Conservation (phyloP, 2,888 invertebrate genomes). For the Oscheius onirici region DNA sequence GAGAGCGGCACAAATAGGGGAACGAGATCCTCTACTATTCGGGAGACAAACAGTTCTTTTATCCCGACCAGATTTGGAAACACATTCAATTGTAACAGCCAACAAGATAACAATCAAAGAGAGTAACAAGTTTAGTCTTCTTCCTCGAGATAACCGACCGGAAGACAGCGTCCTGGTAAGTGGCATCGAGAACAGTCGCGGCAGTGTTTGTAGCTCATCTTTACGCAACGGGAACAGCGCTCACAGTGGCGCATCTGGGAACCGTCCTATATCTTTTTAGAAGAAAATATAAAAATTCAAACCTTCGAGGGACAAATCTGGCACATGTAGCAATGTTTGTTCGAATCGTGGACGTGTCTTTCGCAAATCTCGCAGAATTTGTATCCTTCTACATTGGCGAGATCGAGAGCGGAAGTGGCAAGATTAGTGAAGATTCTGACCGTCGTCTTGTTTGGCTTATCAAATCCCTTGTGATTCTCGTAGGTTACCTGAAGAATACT, state of each 20-base stretch:
- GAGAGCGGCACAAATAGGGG: not conserved
- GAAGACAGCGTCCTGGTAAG: constrained; percentile 45
- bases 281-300: not conserved
- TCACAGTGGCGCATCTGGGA: constrained; percentile 58
- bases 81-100: constrained; percentile 20
- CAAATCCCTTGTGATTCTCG: constrained; percentile 61
- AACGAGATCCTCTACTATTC: not conserved
- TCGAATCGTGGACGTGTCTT: constrained; percentile 52
- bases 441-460: constrained; percentile 51
- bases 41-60: not conserved
- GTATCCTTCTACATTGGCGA: constrained; percentile 53
- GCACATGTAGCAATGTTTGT: constrained; percentile 63
- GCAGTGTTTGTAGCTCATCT: constrained; percentile 62
- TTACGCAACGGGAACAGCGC: constrained; percentile 59
- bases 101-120: constrained; percentile 30
- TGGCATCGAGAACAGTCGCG: constrained; percentile 58
- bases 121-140: not conserved
- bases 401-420: constrained; percentile 43
- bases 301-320: constrained; percentile 60
- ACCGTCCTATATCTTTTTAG: constrained; percentile 38
- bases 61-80: not conserved
- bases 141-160: not conserved
- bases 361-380: constrained; percentile 61
- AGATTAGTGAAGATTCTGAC: constrained; percentile 67
- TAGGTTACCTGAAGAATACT: constrained; percentile 58